phyloP scores from a whole-genome alignment of 2,888 invertebrate species.

The Melieria picta region DNA sequence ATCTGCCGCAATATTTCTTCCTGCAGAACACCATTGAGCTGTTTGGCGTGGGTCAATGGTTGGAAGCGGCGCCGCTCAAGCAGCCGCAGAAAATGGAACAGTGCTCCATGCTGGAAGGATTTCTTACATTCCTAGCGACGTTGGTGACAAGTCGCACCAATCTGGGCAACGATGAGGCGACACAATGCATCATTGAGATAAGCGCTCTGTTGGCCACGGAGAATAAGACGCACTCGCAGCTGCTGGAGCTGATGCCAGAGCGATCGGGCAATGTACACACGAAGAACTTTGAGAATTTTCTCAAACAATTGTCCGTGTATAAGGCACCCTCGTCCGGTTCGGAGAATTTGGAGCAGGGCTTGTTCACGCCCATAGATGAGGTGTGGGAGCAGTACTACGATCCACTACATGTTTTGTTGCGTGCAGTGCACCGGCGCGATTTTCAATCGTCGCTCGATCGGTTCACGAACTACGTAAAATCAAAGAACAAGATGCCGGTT shows the following conservation, averaged over 20 bases:
- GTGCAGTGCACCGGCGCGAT: slow-evolving; percentile 91
- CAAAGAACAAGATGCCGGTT: slow-evolving; percentile 70
- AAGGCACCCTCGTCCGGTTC: slow-evolving; percentile 79
- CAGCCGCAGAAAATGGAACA: slow-evolving; percentile 82
- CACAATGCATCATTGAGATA: slow-evolving; percentile 87
- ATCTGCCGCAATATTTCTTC: slow-evolving; percentile 86
- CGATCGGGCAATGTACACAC: slow-evolving; percentile 91
- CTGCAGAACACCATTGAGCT: slow-evolving; percentile 88
- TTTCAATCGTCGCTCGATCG: slow-evolving; percentile 95
- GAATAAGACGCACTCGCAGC: slow-evolving; percentile 95
- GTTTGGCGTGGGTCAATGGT: slow-evolving; percentile 90
- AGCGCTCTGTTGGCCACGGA: slow-evolving; percentile 91
- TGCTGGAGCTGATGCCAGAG: slow-evolving; percentile 96
- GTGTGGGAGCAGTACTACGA: slow-evolving; percentile 96
- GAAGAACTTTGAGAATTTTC: slow-evolving; percentile 86
- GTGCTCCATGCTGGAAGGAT: slow-evolving; percentile 93
- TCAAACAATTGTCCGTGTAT: slow-evolving; percentile 86
- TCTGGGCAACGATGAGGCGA: slow-evolving; percentile 73
- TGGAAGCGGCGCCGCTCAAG: slow-evolving; percentile 78
- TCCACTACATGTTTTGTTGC: slow-evolving; percentile 89
- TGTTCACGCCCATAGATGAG: slow-evolving; percentile 84
- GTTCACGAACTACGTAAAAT: slow-evolving; percentile 80
- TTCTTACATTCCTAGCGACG: slow-evolving; percentile 89
- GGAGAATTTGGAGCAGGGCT: slow-evolving; percentile 87
- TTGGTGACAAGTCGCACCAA: slow-evolving; percentile 89